Base-by-base conservation (phyloP, 2,888 invertebrate species). In the Diarsia dahlii region DNA sequence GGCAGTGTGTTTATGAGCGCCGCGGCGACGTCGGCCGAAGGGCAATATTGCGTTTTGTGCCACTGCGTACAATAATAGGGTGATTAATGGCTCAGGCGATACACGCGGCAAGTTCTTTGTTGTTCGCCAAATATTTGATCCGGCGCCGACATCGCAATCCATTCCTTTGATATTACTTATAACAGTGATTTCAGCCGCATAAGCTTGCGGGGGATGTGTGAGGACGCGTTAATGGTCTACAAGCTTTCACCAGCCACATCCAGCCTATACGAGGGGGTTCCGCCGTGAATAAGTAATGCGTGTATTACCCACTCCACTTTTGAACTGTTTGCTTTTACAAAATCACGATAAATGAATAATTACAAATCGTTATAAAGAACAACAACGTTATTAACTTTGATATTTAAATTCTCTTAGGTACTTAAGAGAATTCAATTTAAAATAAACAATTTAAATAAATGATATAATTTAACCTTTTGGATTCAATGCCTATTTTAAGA, bases 41-140 rank as follows among this genome's bases (percentile, higher is more conserved):
- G 93, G 95, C 95, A 95, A 95, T 95, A 95, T 95, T 93, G 94
- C 92, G 93, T 93, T 94, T 94, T 95, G 94, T 94, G 92, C 92
- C 91, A 91, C 92, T 90, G 89, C 91, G 90, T 92, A 93, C 94
- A 95, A 95, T 95, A 95, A 94, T 93, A 91, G 93, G 88, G 93
- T 96, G 95, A 96, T 96, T 95, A 96, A 96, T 96, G 95, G 93
- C 92, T 91, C 91, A 90, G 90, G 90, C 94, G 93, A 94, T 95
- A 94, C 93, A 93, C 92, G 91, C 88, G 89, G 92, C 92, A 90
- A 94, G 92, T 93, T 95, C 95, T 95, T 96, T 96, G 95, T 95
- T 95, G 94, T 92, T 93, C 89, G 88, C 92, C 95, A 95, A 96
- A 96, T 95, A 95, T 96, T 95, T 94, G 94, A 94, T 94, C 93